Conservation (phyloP, 2,888 invertebrate species). For the Tolmerus cingulatus region DNA sequence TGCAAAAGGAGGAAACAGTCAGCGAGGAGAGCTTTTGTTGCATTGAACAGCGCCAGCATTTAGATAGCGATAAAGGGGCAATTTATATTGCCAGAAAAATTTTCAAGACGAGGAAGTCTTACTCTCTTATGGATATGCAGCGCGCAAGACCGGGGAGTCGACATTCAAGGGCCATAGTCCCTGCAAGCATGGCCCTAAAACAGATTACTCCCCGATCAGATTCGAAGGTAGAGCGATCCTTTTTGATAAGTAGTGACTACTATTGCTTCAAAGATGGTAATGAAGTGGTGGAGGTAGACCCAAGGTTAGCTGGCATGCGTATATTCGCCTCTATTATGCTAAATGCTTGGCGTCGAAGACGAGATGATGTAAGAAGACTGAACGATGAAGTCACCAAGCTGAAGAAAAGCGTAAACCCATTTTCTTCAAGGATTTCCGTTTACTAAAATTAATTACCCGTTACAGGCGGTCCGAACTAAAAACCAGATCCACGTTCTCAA, state of each 20-base stretch:
- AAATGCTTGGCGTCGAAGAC: slow-evolving; percentile 57
- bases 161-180: not conserved
- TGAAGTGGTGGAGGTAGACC: slow-evolving; percentile 47
- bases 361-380: slow-evolving; percentile 55
- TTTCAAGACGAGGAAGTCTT: slow-evolving; percentile 55
- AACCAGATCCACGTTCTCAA: slow-evolving; percentile 56
- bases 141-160: slow-evolving; percentile 47
- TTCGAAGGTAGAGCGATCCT: not conserved
- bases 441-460: not conserved
- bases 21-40: not conserved
- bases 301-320: slow-evolving; percentile 54
- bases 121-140: slow-evolving; percentile 59
- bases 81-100: not conserved
- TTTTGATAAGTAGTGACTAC: not conserved
- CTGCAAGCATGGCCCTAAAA: not conserved
- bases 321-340: slow-evolving; percentile 57
- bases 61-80: not conserved
- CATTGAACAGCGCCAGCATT: not conserved
- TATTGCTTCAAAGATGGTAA: not conserved
- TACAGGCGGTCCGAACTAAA: slow-evolving; percentile 53
- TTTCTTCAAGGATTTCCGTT: not conserved
- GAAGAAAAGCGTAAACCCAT: slow-evolving; percentile 50
- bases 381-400: slow-evolving; percentile 51
- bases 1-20: not conserved
- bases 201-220: not conserved